Percentiles rank a stretch among this genome's conserved stretches.
Evolutionary conservation across 2,888 invertebrate genomes (phyloP).

Genomic region (Phanerotoma sp.): DNA sequence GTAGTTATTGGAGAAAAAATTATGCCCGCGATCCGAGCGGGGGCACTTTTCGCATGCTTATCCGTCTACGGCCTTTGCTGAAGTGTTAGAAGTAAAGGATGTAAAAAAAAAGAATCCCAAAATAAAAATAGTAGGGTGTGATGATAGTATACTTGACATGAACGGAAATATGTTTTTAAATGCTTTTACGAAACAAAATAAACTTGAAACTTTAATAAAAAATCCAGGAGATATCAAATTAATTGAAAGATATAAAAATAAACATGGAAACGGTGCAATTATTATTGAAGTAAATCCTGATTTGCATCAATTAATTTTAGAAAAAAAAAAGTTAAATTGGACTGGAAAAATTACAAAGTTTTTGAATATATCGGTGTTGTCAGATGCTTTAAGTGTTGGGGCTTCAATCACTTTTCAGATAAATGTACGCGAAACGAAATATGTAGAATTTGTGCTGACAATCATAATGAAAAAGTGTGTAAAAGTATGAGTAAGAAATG

Average conservation of each 20-base stretch:
- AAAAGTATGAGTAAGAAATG: slow-evolving; percentile 9
- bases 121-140: too few species aligned
- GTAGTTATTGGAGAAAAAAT: too few species aligned
- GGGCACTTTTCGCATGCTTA: too few species aligned
- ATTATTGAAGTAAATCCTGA: background rate
- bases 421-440: background rate
- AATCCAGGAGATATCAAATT: background rate
- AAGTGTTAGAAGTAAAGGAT: too few species aligned
- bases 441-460: slow-evolving; percentile 2
- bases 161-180: background rate
- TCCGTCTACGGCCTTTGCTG: too few species aligned
- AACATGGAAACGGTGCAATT: background rate
- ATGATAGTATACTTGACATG: too few species aligned
- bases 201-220: background rate
- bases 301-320: background rate
- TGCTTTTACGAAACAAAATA: slow-evolving; percentile 1
- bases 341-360: background rate
- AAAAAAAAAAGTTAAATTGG: slow-evolving; percentile 6
- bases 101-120: too few species aligned
- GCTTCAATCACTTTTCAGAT: background rate
- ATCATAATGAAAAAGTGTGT: slow-evolving; percentile 2
- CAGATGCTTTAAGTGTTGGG: slow-evolving; percentile 19
- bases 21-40: too few species aligned
- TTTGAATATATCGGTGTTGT: slow-evolving; percentile 5
- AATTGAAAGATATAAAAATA: background rate